Conservation (phyloP, 2,888 invertebrate species). For the Odontothrips loti region DNA sequence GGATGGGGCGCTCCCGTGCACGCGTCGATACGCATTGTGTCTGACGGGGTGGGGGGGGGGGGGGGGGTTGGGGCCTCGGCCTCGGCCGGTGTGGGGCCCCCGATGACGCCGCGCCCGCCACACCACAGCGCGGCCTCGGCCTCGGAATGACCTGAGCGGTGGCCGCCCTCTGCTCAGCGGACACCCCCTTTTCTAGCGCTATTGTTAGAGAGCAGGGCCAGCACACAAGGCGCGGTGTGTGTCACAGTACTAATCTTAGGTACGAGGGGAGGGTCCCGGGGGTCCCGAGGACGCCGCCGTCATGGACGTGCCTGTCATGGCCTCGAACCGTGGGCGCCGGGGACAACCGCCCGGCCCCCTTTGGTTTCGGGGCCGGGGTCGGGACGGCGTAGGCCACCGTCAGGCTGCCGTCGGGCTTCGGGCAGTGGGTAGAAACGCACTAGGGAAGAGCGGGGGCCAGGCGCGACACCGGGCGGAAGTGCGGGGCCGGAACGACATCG, state of each 20-base stretch:
- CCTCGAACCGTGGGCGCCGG: too few relatives aligned
- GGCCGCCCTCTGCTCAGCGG: neutral
- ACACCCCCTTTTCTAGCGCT: constrained; percentile 14
- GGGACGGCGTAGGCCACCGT: too few relatives aligned
- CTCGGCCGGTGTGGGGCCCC: neutral
- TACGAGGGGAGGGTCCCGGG: neutral
- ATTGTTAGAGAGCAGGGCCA: neutral
- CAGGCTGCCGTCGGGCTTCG: too few relatives aligned
- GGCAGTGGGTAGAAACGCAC: too few relatives aligned
- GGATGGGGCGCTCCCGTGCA: neutral
- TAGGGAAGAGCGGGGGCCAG: too few relatives aligned
- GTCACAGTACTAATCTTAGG: constrained; percentile 1
- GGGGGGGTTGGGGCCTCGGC: neutral
- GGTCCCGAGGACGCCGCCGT: neutral
- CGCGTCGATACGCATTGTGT: too few relatives aligned
- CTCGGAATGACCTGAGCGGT: too few relatives aligned
- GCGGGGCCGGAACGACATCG: too few relatives aligned
- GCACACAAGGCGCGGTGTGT: neutral
- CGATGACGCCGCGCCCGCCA: neutral
- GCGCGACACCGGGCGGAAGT: too few relatives aligned
- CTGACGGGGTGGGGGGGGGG: neutral
- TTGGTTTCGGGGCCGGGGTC: too few relatives aligned
- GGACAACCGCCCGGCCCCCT: too few relatives aligned
- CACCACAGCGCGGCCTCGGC: neutral
- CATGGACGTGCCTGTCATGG: too few relatives aligned